Conservation (phyloP, 2,797 vertebrate species). For the Vespertilio murinus region DNA sequence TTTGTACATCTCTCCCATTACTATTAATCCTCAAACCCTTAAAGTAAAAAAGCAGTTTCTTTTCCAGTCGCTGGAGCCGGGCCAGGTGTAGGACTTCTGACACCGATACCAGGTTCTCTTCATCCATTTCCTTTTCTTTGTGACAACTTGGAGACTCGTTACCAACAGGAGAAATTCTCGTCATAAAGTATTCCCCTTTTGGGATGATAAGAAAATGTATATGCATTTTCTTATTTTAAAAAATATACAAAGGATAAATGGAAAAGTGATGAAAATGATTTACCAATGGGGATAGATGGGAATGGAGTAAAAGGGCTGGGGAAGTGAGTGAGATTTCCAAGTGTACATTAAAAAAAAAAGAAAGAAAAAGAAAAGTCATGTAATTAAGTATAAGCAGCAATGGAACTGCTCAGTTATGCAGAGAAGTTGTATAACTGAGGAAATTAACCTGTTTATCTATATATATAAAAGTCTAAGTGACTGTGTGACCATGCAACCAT, state of each 20-base stretch:
- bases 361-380: constrained; percentile 11
- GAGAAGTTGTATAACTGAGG: too few relatives aligned
- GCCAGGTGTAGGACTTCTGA: not conserved
- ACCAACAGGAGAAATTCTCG: not conserved
- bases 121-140: not conserved
- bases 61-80: not conserved
- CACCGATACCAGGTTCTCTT: not conserved
- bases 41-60: not conserved
- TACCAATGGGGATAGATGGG: not conserved
- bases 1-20: not conserved
- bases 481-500: too few relatives aligned
- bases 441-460: too few relatives aligned
- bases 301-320: not conserved
- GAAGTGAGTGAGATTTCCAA: not conserved
- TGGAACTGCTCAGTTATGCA: not conserved
- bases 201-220: not conserved
- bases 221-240: not conserved
- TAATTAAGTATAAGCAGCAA: not conserved
- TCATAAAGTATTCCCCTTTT: not conserved
- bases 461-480: too few relatives aligned
- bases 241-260: not conserved
- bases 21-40: not conserved
- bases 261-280: not conserved
- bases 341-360: not conserved
- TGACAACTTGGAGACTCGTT: not conserved